These are phyloP conservation scores for Tragelaphus oryx DNA, from an alignment of 2,797 vertebrate species.

Conservation along the genomic window DNA sequence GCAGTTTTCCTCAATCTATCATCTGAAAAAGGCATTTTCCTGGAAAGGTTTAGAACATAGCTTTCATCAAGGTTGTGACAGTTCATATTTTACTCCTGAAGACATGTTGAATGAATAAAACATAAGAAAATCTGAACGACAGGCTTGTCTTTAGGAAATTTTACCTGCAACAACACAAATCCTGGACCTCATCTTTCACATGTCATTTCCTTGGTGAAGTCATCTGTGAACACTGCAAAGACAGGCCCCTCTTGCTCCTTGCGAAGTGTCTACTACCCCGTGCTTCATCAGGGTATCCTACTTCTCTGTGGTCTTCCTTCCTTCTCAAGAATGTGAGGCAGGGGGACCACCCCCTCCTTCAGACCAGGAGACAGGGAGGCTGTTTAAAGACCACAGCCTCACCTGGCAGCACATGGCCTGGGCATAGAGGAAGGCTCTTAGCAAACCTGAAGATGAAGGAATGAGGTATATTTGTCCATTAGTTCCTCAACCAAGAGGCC, in stretches of 20 bases:
- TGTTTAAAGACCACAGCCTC: not conserved
- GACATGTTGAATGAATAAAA: slow-evolving; percentile 47
- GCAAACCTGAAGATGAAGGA: not conserved
- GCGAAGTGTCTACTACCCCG: not conserved
- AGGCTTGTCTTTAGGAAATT: not conserved
- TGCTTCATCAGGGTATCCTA: not conserved
- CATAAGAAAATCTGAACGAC: slow-evolving; percentile 11
- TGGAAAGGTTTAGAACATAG: slow-evolving; percentile 40
- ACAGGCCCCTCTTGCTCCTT: not conserved
- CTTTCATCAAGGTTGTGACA: slow-evolving; percentile 26
- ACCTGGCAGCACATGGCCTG: not conserved
- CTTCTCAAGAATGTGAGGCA: not conserved
- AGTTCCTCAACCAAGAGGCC: not conserved
- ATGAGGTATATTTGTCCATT: not conserved
- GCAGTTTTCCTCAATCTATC: not conserved
- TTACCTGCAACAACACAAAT: not conserved
- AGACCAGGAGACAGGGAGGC: not conserved
- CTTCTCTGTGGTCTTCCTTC: not conserved
- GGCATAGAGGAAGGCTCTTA: not conserved
- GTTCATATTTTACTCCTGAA: slow-evolving; percentile 51
- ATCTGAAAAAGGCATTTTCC: slow-evolving; percentile 15
- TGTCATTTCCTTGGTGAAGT: not conserved
- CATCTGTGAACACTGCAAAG: not conserved
- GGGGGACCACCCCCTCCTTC: not conserved
- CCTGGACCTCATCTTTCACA: slow-evolving; percentile 6